Conservation (phyloP, 2,797 vertebrate genomes). For the Dipus sagitta region DNA sequence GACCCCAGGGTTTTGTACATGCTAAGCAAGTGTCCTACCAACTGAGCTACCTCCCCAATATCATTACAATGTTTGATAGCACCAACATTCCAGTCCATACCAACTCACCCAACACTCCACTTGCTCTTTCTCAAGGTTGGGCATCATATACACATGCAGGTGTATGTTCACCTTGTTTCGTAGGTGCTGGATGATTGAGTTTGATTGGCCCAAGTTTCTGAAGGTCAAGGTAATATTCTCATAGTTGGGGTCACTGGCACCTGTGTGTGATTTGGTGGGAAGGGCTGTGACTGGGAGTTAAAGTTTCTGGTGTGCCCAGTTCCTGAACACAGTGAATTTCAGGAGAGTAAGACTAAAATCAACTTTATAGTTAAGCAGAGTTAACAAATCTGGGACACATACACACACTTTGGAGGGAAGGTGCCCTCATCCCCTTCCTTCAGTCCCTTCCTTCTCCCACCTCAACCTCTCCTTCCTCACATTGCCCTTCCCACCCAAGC, state of each 20-base stretch:
- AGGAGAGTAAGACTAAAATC: background rate
- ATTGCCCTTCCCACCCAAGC: background rate
- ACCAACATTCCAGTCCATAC: background rate
- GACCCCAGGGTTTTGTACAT: background rate
- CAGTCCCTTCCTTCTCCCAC: background rate
- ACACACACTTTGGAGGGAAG: background rate
- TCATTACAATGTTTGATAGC: background rate
- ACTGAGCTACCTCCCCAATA: background rate
- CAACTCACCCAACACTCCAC: background rate
- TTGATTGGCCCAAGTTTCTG: conserved; percentile 26
- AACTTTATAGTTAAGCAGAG: background rate
- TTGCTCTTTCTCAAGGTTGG: background rate
- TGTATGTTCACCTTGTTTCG: conserved; percentile 5
- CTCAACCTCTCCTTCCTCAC: background rate
- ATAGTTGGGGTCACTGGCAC: conserved; percentile 56
- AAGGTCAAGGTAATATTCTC: conserved; percentile 72
- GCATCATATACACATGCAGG: fast-evolving
- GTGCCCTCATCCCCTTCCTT: background rate
- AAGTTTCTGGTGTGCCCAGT: background rate
- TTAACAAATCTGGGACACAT: background rate
- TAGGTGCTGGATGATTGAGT: background rate
- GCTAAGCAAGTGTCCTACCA: background rate
- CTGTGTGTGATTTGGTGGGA: conserved; percentile 41
- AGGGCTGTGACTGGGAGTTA: too few species aligned
- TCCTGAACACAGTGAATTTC: background rate